Evolutionary conservation across 2,888 invertebrate species (phyloP).

Genomic region (Idaea biselata): DNA sequence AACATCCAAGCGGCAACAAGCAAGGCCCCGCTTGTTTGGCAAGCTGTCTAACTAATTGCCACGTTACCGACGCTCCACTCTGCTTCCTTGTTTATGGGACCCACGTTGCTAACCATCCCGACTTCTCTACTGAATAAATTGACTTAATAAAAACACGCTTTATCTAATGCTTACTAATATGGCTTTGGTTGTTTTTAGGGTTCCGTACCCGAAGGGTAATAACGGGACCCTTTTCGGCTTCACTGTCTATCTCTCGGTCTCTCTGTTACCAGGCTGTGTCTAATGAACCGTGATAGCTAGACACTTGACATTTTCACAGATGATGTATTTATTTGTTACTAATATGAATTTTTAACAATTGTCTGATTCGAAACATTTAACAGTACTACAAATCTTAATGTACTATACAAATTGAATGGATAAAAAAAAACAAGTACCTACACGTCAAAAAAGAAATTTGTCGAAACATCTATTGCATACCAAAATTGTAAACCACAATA

Average conservation of each 20-base stretch:
- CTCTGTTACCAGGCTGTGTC: background rate
- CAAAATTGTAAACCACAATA: background rate
- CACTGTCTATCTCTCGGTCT: background rate
- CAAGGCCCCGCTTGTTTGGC: constrained; percentile 55
- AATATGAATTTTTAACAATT: too few species aligned
- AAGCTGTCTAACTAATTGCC: constrained; percentile 68
- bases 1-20: constrained; percentile 43
- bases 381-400: too few species aligned
- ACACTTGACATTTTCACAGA: too few species aligned
- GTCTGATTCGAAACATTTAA: background rate
- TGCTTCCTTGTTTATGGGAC: constrained; percentile 42
- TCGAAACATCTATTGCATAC: background rate
- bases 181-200: background rate
- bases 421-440: background rate
- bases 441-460: background rate
- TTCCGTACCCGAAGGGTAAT: too few species aligned
- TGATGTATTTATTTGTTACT: too few species aligned
- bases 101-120: background rate
- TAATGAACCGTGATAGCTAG: background rate
- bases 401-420: background rate
- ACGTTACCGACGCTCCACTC: constrained; percentile 43
- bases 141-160: background rate
- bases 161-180: background rate
- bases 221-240: too few species aligned
- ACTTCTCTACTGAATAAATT: background rate